Conservation (phyloP, 2,797 vertebrate genomes). For the Schizopygopsis malacanthus region DNA sequence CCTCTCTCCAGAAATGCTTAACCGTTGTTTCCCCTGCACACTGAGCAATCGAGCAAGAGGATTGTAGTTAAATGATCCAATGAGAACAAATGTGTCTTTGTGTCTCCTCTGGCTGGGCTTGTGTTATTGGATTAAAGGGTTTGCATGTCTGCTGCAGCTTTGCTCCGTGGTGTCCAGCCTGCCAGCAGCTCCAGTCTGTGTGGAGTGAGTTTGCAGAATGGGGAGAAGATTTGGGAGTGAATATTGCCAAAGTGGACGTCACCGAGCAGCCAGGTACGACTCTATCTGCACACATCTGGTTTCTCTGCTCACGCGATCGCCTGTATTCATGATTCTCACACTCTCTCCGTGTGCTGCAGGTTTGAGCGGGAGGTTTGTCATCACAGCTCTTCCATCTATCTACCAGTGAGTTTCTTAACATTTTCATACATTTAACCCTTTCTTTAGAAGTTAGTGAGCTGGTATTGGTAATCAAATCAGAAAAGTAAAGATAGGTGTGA, state of each 20-base stretch:
- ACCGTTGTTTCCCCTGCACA: neutral
- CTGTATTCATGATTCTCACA: too few relatives aligned
- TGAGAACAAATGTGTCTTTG: conserved; percentile 14
- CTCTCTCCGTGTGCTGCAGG: conserved; percentile 73
- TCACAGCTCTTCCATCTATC: conserved; percentile 95
- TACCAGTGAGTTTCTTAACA: conserved; percentile 88
- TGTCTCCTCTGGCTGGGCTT: neutral
- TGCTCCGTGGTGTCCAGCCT: conserved; percentile 96
- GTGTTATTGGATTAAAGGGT: conserved; percentile 18
- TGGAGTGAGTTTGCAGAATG: conserved; percentile 95
- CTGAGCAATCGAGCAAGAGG: neutral
- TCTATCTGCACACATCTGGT: neutral
- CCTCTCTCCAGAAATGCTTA: neutral
- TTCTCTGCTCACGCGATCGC: neutral
- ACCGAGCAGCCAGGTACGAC: conserved; percentile 91
- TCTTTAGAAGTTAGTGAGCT: neutral
- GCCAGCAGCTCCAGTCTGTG: conserved; percentile 90
- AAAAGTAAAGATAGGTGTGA: neutral
- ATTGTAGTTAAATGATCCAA: conserved; percentile 24
- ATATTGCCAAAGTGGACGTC: conserved; percentile 94
- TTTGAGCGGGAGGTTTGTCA: conserved; percentile 93
- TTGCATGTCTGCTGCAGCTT: conserved; percentile 77
- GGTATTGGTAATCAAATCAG: neutral
- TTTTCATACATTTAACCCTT: neutral
- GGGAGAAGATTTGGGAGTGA: conserved; percentile 93